These are phyloP conservation scores for Drosophila sechellia DNA, from an alignment of 1,140 invertebrate species.

Conservation along the genomic window DNA sequence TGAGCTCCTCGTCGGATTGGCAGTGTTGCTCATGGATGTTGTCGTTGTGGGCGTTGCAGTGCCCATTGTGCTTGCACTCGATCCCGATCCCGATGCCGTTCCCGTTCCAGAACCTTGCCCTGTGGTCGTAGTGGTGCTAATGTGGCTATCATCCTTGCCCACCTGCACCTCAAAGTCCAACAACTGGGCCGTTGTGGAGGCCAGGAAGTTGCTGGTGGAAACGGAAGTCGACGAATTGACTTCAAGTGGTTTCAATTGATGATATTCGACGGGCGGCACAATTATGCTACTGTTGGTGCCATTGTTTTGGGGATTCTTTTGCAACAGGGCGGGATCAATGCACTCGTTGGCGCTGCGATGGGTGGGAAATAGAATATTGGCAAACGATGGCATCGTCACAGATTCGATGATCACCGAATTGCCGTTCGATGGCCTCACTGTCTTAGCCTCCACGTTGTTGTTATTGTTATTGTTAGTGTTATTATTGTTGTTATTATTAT, in stretches of 20 bases:
- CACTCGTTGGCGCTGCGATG: slow-evolving; percentile 35
- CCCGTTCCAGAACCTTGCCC: not conserved
- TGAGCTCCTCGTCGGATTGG: slow-evolving; percentile 53
- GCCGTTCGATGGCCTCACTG: slow-evolving; percentile 24
- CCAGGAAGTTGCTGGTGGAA: slow-evolving; percentile 53
- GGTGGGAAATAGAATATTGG: slow-evolving; percentile 60
- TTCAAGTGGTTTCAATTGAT: slow-evolving; percentile 67
- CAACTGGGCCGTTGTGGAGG: slow-evolving; percentile 58
- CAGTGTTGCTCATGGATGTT: slow-evolving; percentile 32
- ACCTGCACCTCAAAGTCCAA: slow-evolving; percentile 61
- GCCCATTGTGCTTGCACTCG: slow-evolving; percentile 39
- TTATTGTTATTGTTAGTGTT: slow-evolving; percentile 38
- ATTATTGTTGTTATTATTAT: slow-evolving; percentile 24
- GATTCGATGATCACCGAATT: slow-evolving; percentile 59
- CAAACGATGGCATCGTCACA: slow-evolving; percentile 71
- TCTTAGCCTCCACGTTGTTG: slow-evolving; percentile 52
- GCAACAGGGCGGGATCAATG: slow-evolving; percentile 54
- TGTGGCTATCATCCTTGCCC: slow-evolving; percentile 45
- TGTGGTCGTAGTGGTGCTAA: slow-evolving; percentile 34
- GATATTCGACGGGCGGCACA: slow-evolving; percentile 52
- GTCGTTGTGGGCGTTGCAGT: slow-evolving; percentile 22
- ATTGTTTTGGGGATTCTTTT: slow-evolving; percentile 36
- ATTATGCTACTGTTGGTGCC: slow-evolving; percentile 18
- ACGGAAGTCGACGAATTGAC: slow-evolving; percentile 24
- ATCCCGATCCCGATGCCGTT: slow-evolving; percentile 7